These are phyloP conservation scores for Cataglyphis altisquamis DNA, from an alignment of 2,888 invertebrate genomes.

Conservation along the genomic window DNA sequence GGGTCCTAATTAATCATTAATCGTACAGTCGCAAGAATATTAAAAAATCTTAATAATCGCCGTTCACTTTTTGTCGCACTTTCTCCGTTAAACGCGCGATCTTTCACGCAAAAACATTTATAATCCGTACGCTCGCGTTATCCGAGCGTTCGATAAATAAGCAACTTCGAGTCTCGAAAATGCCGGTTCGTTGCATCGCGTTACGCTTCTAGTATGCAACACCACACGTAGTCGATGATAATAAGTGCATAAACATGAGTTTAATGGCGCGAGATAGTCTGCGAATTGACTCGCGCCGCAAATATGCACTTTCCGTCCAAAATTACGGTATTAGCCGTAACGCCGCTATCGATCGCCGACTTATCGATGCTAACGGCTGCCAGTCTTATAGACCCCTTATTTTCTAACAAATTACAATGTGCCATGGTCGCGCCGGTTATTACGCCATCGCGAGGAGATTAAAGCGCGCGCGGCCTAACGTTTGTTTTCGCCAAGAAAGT, in stretches of 20 bases:
- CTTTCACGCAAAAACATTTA: conserved; percentile 47
- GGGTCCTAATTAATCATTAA: background rate
- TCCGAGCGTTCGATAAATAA: conserved; percentile 50
- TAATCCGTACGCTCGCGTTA: conserved; percentile 65
- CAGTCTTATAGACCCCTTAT: conserved; percentile 50
- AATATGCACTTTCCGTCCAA: conserved; percentile 39
- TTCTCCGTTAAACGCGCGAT: conserved; percentile 46
- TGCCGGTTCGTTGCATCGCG: conserved; percentile 64
- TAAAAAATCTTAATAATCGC: conserved; percentile 29
- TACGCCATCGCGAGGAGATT: conserved; percentile 33
- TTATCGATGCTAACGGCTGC: conserved; percentile 49
- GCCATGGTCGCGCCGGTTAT: conserved; percentile 36
- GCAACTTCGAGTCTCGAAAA: conserved; percentile 58
- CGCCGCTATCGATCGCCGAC: conserved; percentile 37
- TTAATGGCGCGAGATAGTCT: conserved; percentile 66
- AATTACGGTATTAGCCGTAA: conserved; percentile 47
- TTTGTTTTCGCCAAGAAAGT: conserved; percentile 29
- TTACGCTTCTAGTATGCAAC: conserved; percentile 62
- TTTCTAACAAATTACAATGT: conserved; percentile 51
- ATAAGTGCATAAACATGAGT: conserved; percentile 68
- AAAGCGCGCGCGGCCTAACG: conserved; percentile 20
- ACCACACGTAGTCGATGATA: conserved; percentile 62
- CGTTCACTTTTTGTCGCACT: background rate
- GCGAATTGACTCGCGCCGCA: conserved; percentile 48
- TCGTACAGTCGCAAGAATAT: conserved; percentile 47